Evolutionary conservation across 2,797 vertebrate species (phyloP).

Genomic region (Tragopan temminckii): DNA sequence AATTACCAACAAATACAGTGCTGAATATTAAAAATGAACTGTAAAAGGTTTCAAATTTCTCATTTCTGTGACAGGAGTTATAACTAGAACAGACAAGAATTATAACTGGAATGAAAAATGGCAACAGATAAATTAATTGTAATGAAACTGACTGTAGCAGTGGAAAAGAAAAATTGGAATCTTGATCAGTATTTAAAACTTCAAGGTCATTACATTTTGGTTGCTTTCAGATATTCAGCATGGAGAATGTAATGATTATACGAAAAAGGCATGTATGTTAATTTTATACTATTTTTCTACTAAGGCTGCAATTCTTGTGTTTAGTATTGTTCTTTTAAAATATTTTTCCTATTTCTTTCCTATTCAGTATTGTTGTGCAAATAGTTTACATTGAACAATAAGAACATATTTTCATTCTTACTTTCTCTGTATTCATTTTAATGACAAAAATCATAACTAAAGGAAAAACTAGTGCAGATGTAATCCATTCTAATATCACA

Average conservation of each 20-base stretch:
- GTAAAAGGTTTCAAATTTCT: constrained; percentile 19
- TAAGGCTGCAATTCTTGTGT: background rate
- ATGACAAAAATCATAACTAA: constrained; percentile 13
- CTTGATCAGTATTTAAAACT: background rate
- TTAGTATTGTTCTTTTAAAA: background rate
- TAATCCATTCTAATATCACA: constrained; percentile 12
- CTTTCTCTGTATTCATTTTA: constrained; percentile 1
- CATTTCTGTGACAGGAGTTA: constrained; percentile 4
- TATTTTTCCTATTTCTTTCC: background rate
- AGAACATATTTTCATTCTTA: constrained; percentile 8
- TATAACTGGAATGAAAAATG: background rate
- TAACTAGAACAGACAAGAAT: background rate
- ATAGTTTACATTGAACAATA: background rate
- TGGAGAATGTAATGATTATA: background rate
- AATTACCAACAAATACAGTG: background rate
- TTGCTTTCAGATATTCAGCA: background rate
- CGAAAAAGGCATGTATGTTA: background rate
- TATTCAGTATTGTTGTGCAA: background rate
- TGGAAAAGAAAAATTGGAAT: background rate
- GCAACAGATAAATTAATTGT: background rate
- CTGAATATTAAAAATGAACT: background rate
- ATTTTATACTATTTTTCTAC: background rate
- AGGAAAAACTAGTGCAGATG: background rate
- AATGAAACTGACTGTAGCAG: background rate
- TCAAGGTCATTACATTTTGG: background rate